Evolutionary conservation across 2,888 invertebrate species (phyloP), one percentile per base, ranked within the genome.

Genomic region (Euspilapteryx auroguttella): DNA sequence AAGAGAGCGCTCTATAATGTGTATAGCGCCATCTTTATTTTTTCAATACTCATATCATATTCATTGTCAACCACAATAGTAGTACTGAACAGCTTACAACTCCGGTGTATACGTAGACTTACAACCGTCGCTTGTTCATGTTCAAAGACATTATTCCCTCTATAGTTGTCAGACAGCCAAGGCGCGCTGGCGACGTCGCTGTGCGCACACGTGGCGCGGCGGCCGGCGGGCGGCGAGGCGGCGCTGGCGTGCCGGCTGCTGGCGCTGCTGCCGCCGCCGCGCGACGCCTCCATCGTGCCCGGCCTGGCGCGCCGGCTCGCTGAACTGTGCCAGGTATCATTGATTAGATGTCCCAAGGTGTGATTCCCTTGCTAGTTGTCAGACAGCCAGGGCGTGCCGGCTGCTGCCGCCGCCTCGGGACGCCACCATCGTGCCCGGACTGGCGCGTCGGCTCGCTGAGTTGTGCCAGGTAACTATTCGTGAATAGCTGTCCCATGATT

Each of bases 351-450:
- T n/a, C n/a, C n/a, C n/a, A n/a, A n/a, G n/a, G n/a, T n/a, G n/a
- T n/a, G n/a, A n/a, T n/a, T n/a, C n/a, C n/a, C 14, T 15, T 29
- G 29, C 0, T 39, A 76, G 76, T 14, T 68, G 1, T 35, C 45
- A 2, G 75, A 73, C 47, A 71, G 75, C 22, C 73, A 75, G 34
- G 68, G 69, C 12, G 58, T 59, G 2, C 56, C 76, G 61, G 75
- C 46, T 76, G n/a, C 55, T 76, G 32, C 45, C 64, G n/a, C 55
- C 65, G 34, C 73, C 77, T 1, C 28, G 65, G 1, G 61, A 64
- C 34, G 56, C 54, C 2, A 47, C 41, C 5, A 48, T 62, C 2
- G 64, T 66, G 14, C 11, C 45, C 5, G 49, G 52, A 12, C 53
- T 77, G 1, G 61, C 59, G 3, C 28, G 25, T 15, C 56, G 56